phyloP scores from a whole-genome alignment of 2,888 invertebrate genomes.

The Aspidiotus rigidus region DNA sequence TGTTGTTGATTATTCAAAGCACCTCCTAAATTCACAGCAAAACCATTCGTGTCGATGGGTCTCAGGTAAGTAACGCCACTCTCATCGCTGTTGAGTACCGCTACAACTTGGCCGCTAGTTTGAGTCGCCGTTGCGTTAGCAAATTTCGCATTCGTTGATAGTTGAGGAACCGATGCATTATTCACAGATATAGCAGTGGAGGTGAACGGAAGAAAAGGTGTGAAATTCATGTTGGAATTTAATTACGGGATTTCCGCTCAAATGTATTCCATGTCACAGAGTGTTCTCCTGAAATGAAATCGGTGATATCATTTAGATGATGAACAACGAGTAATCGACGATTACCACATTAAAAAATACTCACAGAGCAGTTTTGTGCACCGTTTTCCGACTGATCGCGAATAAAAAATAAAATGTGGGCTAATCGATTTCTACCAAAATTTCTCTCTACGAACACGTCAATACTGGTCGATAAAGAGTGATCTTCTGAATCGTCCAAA shows the following conservation, averaged over 20 bases:
- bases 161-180: conserved; percentile 43
- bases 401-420: too few relatives aligned
- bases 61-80: conserved; percentile 67
- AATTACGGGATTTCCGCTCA: neutral
- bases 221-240: conserved; percentile 58
- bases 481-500: too few relatives aligned
- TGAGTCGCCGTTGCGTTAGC: conserved; percentile 30
- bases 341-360: too few relatives aligned
- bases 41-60: conserved; percentile 50
- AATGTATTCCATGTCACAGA: too few relatives aligned
- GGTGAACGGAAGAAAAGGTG: conserved; percentile 58
- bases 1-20: conserved; percentile 36
- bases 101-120: conserved; percentile 51
- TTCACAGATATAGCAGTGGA: conserved; percentile 56
- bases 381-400: too few relatives aligned
- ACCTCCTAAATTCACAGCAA: conserved; percentile 41
- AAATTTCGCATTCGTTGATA: conserved; percentile 34
- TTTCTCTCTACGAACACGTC: too few relatives aligned
- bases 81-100: conserved; percentile 57
- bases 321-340: too few relatives aligned
- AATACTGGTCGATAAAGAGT: too few relatives aligned
- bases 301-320: too few relatives aligned
- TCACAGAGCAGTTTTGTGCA: too few relatives aligned
- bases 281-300: too few relatives aligned
- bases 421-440: too few relatives aligned